These are phyloP conservation scores for Octonoba sinensis DNA, from an alignment of 2,888 invertebrate species.

Conservation along the genomic window DNA sequence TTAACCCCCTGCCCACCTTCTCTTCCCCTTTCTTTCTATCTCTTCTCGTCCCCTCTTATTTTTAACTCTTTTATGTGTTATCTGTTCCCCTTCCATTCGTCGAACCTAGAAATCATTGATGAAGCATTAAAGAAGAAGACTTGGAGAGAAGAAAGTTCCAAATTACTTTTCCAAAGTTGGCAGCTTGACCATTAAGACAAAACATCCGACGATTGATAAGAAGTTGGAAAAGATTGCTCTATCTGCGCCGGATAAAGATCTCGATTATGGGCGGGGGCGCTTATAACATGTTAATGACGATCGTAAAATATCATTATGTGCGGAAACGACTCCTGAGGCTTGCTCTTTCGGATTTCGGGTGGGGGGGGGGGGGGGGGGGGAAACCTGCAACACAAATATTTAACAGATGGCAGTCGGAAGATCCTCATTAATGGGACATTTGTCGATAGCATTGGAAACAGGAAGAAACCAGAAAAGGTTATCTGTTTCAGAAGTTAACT, in stretches of 20 bases:
- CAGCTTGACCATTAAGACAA: slow-evolving; percentile 41
- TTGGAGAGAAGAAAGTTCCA: slow-evolving; percentile 3
- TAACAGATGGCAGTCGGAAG: slow-evolving; percentile 3
- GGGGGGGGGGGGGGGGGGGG: not conserved
- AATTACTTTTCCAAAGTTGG: not conserved
- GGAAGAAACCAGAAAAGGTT: no score
- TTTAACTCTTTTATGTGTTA: not conserved
- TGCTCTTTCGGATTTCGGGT: not conserved
- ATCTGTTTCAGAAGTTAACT: no score
- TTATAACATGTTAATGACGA: slow-evolving; percentile 1
- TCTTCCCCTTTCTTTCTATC: not conserved
- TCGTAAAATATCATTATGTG: slow-evolving; percentile 8
- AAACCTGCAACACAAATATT: not conserved
- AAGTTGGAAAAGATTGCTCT: slow-evolving; percentile 1
- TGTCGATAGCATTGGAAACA: not conserved
- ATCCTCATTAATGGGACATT: not conserved
- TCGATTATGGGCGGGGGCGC: slow-evolving; percentile 3
- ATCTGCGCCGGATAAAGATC: slow-evolving; percentile 1
- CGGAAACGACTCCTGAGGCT: not conserved
- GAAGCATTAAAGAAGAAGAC: slow-evolving; percentile 15
- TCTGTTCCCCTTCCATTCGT: not conserved
- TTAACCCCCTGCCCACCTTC: not conserved
- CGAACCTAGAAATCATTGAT: not conserved
- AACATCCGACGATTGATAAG: slow-evolving; percentile 25
- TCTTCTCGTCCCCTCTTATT: not conserved